These are phyloP conservation scores for Synergus laeviventris DNA, from an alignment of 2,888 invertebrate genomes.

Conservation along the genomic window DNA sequence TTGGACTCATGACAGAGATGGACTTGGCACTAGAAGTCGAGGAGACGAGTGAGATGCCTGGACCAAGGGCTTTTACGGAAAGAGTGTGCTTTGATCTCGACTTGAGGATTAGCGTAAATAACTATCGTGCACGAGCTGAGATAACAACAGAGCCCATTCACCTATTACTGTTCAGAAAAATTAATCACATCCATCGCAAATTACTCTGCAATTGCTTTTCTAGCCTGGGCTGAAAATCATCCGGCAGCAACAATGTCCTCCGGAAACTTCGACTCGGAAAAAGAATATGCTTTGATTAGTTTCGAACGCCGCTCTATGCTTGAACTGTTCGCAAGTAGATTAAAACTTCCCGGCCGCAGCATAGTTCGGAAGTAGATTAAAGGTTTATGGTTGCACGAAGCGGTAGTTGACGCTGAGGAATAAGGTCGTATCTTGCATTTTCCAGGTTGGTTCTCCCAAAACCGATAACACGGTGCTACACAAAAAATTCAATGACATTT, in stretches of 20 bases:
- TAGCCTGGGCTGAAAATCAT: slow-evolving; percentile 29
- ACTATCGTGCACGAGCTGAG: slow-evolving; percentile 66
- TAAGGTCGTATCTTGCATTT: slow-evolving; percentile 31
- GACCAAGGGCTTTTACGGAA: slow-evolving; percentile 45
- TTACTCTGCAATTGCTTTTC: slow-evolving; percentile 65
- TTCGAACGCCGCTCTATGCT: slow-evolving; percentile 28
- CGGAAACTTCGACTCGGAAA: slow-evolving; percentile 2
- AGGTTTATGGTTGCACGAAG: slow-evolving; percentile 28
- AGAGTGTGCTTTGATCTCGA: slow-evolving; percentile 42
- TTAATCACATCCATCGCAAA: slow-evolving; percentile 70
- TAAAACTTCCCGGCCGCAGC: slow-evolving; percentile 35
- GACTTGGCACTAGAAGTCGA: slow-evolving; percentile 35
- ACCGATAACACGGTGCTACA: neutral
- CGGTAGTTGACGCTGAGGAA: slow-evolving; percentile 19
- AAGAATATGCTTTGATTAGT: slow-evolving; percentile 39
- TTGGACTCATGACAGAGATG: slow-evolving; percentile 59
- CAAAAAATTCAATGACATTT: too few species aligned
- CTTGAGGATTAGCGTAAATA: slow-evolving; percentile 70
- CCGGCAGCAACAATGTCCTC: slow-evolving; percentile 1
- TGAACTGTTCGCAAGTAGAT: slow-evolving; percentile 39
- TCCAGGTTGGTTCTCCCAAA: slow-evolving; percentile 2
- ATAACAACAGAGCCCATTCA: slow-evolving; percentile 63
- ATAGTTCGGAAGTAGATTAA: slow-evolving; percentile 36
- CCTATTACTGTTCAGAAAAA: slow-evolving; percentile 69
- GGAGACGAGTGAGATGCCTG: slow-evolving; percentile 48